These are phyloP conservation scores for Pluvialis apricaria DNA, from an alignment of 2,113 vertebrate genomes.

Conservation along the genomic window DNA sequence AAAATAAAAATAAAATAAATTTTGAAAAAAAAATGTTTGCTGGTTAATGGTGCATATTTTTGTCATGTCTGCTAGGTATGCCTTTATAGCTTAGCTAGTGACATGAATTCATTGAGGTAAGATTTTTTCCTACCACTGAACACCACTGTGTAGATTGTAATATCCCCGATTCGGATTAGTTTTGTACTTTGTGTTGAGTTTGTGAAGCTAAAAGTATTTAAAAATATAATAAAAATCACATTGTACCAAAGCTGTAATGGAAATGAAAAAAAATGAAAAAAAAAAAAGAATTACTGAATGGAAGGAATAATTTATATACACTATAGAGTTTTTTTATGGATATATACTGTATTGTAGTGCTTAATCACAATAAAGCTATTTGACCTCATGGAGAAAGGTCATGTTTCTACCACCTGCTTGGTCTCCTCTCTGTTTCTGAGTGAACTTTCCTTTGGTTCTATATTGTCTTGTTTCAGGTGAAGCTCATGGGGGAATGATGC, in stretches of 20 bases:
- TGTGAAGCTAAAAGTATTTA: slow-evolving; percentile 85
- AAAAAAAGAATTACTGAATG: slow-evolving; percentile 71
- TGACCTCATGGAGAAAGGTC: slow-evolving; percentile 82
- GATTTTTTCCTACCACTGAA: slow-evolving; percentile 85
- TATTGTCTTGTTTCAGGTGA: background rate
- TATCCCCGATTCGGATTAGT: slow-evolving; percentile 79
- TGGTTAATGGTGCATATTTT: slow-evolving; percentile 86
- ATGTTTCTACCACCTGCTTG: slow-evolving; percentile 78
- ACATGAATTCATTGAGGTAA: slow-evolving; percentile 84
- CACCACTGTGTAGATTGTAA: slow-evolving; percentile 85
- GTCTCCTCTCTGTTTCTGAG: slow-evolving; percentile 50
- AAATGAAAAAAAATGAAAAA: slow-evolving; percentile 49
- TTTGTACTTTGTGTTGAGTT: slow-evolving; percentile 88
- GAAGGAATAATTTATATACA: slow-evolving; percentile 85
- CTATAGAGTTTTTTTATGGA: slow-evolving; percentile 82
- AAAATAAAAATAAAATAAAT: slow-evolving; percentile 29
- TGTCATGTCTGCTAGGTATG: slow-evolving; percentile 80
- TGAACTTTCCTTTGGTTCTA: background rate
- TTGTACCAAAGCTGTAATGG: slow-evolving; percentile 85
- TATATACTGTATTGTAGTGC: slow-evolving; percentile 86
- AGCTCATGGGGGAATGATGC: background rate
- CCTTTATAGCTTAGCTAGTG: slow-evolving; percentile 82
- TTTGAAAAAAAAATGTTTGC: slow-evolving; percentile 69
- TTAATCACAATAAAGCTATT: slow-evolving; percentile 83
- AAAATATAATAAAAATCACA: slow-evolving; percentile 78